Evolutionary conservation across 2,797 vertebrate species (phyloP).

Genomic region (Poeciliopsis presidionis): DNA sequence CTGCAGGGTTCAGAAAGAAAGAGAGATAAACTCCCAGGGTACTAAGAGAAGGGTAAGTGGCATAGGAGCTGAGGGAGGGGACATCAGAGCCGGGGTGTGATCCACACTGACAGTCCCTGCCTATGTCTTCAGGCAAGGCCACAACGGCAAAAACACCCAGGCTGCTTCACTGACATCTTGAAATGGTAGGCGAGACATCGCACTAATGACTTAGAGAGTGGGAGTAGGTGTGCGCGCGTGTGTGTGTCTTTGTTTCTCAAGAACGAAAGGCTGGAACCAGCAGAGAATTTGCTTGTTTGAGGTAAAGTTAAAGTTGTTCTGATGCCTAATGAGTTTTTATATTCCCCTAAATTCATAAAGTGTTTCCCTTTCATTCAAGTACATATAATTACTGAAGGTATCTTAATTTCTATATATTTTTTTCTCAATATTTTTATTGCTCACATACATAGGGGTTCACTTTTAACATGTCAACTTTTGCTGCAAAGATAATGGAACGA

Average conservation of each 20-base stretch:
- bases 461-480: background rate
- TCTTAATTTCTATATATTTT: background rate
- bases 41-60: background rate
- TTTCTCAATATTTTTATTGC: background rate
- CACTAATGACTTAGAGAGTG: background rate
- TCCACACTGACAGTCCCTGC: conserved; percentile 67
- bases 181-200: conserved; percentile 59
- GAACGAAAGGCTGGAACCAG: background rate
- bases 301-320: background rate
- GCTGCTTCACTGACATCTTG: conserved; percentile 73
- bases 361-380: background rate
- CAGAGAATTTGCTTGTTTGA: background rate
- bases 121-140: conserved; percentile 59
- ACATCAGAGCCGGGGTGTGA: conserved; percentile 52
- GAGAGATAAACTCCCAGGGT: background rate
- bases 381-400: background rate
- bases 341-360: background rate
- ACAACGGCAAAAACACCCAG: conserved; percentile 53
- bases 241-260: background rate
- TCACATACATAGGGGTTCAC: background rate
- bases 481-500: background rate
- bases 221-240: background rate
- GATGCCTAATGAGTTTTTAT: background rate
- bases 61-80: background rate
- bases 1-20: background rate